Percentiles rank a stretch among this genome's conserved stretches.
Evolutionary conservation across 2,888 invertebrate species (phyloP).

Genomic region (Synergus umbraculus): DNA sequence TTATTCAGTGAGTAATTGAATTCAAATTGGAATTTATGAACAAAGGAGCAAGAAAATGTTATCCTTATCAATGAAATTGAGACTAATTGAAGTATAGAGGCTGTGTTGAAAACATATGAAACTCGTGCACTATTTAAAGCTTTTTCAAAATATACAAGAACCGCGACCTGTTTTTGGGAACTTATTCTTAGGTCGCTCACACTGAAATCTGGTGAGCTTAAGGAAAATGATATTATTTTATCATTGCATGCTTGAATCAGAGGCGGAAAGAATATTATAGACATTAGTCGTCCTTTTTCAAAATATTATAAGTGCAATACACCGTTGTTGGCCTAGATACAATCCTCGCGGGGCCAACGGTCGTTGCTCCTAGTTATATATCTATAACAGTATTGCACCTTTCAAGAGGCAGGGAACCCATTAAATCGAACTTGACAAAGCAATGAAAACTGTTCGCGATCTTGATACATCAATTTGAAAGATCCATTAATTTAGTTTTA

Average conservation of each 20-base stretch:
- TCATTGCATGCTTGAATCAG: neutral
- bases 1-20: no score
- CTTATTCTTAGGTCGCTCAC: no score
- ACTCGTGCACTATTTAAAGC: no score
- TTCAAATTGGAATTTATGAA: no score
- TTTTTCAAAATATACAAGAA: no score
- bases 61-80: no score
- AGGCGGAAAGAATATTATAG: neutral
- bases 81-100: no score
- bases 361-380: conserved; percentile 69
- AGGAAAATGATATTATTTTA: neutral
- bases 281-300: neutral
- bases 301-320: conserved; percentile 23
- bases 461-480: neutral
- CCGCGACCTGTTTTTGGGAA: no score
- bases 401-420: conserved; percentile 41
- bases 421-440: neutral
- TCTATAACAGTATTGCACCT: conserved; percentile 64
- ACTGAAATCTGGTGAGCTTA: neutral
- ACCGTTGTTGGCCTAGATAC: conserved; percentile 70
- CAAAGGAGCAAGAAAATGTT: no score
- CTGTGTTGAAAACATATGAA: no score
- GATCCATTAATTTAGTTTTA: neutral
- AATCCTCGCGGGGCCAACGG: conserved; percentile 68
- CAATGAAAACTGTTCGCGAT: neutral